phyloP scores from a whole-genome alignment of 2,113 vertebrate genomes.

The Chiloscyllium plagiosum region DNA sequence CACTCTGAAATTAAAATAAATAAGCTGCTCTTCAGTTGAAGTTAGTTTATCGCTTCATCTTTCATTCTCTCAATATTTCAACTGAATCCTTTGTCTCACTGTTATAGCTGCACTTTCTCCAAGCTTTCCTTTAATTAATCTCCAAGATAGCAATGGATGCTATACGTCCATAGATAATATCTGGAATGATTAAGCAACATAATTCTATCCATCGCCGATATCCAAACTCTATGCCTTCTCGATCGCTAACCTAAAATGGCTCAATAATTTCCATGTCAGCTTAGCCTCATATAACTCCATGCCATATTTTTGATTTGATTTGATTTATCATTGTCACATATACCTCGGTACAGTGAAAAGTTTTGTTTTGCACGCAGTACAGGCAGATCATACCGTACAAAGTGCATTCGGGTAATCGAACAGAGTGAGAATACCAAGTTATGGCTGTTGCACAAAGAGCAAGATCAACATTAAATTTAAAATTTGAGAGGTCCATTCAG shows the following conservation, averaged over 20 bases:
- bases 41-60: background rate
- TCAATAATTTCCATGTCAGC: background rate
- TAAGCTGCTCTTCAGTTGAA: background rate
- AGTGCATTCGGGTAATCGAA: too few relatives aligned
- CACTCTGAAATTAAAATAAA: constrained; percentile 9
- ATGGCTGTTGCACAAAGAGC: too few relatives aligned
- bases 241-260: background rate
- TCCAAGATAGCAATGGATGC: background rate
- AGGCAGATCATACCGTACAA: too few relatives aligned
- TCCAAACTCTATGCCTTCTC: background rate
- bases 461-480: too few relatives aligned
- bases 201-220: background rate
- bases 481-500: too few relatives aligned
- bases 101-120: background rate
- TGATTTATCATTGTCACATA: too few relatives aligned
- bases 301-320: too few relatives aligned
- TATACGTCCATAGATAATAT: too few relatives aligned
- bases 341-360: too few relatives aligned
- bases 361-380: too few relatives aligned
- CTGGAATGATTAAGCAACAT: background rate
- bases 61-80: background rate
- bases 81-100: background rate
- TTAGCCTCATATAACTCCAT: background rate
- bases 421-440: too few relatives aligned
- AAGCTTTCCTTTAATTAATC: background rate